Conservation (phyloP, 2,888 invertebrate genomes). For the Metellina segmentata region DNA sequence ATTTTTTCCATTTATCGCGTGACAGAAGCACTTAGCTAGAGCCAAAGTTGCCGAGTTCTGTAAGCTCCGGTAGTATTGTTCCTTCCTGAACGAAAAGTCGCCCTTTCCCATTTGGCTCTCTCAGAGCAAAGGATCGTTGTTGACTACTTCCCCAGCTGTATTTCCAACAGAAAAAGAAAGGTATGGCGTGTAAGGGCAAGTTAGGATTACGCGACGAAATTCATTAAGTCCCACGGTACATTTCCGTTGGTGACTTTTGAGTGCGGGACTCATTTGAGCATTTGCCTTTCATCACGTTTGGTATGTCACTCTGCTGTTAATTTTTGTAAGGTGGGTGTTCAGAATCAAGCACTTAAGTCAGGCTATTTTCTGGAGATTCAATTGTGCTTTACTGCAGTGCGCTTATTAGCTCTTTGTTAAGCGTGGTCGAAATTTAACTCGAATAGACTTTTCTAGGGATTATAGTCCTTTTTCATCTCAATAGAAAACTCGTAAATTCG, state of each 20-base stretch:
- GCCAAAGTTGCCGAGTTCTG: constrained; percentile 37
- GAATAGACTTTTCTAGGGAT: too few relatives aligned
- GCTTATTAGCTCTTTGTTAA: too few relatives aligned
- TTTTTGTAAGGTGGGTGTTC: too few relatives aligned
- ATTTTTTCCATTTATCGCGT: constrained; percentile 30
- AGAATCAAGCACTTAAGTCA: too few relatives aligned
- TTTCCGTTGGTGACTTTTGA: constrained; percentile 11
- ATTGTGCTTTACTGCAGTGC: too few relatives aligned
- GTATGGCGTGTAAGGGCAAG: constrained; percentile 22
- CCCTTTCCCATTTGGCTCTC: neutral
- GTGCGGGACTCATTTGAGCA: neutral
- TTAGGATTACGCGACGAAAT: constrained; percentile 43
- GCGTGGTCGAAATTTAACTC: too few relatives aligned
- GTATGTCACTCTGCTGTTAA: too few relatives aligned
- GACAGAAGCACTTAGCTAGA: constrained; percentile 58
- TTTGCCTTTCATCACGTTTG: too few relatives aligned
- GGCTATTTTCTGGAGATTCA: too few relatives aligned
- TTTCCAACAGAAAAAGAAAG: neutral
- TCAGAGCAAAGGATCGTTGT: constrained; percentile 27
- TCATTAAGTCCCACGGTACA: constrained; percentile 35
- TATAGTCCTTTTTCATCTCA: too few relatives aligned
- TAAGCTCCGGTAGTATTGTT: constrained; percentile 32
- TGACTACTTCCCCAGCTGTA: constrained; percentile 35
- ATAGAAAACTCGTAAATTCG: too few relatives aligned
- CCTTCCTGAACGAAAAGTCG: constrained; percentile 38